Evolutionary conservation across 2,797 vertebrate genomes (phyloP).

Genomic region (Eospalax fontanierii): DNA sequence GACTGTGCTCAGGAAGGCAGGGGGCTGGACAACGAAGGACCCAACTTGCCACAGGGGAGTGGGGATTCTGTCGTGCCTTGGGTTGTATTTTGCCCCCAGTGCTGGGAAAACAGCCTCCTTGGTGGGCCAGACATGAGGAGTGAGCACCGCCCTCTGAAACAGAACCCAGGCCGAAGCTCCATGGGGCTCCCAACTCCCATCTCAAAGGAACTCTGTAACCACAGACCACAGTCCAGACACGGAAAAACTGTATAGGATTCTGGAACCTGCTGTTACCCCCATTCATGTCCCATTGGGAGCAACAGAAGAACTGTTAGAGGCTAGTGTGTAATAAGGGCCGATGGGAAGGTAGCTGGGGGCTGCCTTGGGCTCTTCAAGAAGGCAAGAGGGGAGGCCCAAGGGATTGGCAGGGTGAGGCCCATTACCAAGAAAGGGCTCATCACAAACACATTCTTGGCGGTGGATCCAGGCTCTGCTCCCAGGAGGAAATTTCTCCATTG

Average conservation of each 20-base stretch:
- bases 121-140: neutral
- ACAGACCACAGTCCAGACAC: constrained; percentile 71
- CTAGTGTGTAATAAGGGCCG: neutral
- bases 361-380: neutral
- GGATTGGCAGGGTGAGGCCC: neutral
- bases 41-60: neutral
- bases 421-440: neutral
- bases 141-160: neutral
- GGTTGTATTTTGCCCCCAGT: neutral
- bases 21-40: neutral
- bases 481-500: neutral
- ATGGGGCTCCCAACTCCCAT: neutral
- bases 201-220: constrained; percentile 21
- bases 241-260: neutral
- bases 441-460: accelerated
- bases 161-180: neutral
- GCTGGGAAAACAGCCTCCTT: neutral
- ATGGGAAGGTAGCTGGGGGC: neutral
- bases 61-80: neutral
- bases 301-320: neutral
- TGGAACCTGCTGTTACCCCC: neutral
- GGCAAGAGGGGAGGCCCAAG: neutral
- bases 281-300: neutral
- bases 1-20: accelerated
- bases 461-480: neutral